Conservation (phyloP, 2,888 invertebrate genomes). For the Carpatolechia fugitivella region DNA sequence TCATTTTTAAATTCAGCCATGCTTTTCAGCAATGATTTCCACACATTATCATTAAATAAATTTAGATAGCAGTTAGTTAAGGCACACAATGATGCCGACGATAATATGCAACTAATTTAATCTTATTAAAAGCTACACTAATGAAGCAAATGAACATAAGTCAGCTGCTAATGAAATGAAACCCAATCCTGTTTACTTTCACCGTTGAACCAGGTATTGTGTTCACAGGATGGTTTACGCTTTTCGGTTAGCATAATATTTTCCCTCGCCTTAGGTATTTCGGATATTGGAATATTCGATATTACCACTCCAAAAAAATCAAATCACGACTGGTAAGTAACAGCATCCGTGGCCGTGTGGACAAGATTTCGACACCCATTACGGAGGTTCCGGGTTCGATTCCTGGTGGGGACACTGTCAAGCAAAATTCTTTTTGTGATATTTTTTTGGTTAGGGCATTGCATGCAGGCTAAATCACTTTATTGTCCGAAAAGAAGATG, state of each 20-base stretch:
- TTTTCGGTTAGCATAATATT: constrained; percentile 43
- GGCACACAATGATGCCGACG: not conserved
- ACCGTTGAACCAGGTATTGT: constrained; percentile 36
- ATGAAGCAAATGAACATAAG: constrained; percentile 41
- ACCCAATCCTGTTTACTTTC: constrained; percentile 46
- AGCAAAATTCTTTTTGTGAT: too few relatives aligned
- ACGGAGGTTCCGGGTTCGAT: too few relatives aligned
- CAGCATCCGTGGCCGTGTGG: too few relatives aligned
- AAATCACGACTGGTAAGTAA: too few relatives aligned
- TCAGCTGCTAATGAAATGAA: constrained; percentile 50
- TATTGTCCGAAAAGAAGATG: too few relatives aligned
- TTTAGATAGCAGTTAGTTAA: not conserved
- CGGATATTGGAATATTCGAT: constrained; percentile 35
- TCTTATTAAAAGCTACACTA: constrained; percentile 46
- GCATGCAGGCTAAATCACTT: too few relatives aligned
- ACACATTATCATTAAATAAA: not conserved
- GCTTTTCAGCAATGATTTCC: too few relatives aligned
- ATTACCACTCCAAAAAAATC: constrained; percentile 38
- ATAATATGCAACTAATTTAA: constrained; percentile 37
- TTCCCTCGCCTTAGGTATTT: constrained; percentile 35
- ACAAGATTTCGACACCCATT: too few relatives aligned
- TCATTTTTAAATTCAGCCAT: too few relatives aligned
- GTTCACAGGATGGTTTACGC: constrained; percentile 31
- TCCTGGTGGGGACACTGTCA: too few relatives aligned
- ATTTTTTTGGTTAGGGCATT: too few relatives aligned